A percentile compares a stretch with the other conserved stretches of the same genome.
These are phyloP conservation scores for Camponotus floridanus DNA, from an alignment of 1,140 invertebrate genomes.

Conservation along the genomic window DNA sequence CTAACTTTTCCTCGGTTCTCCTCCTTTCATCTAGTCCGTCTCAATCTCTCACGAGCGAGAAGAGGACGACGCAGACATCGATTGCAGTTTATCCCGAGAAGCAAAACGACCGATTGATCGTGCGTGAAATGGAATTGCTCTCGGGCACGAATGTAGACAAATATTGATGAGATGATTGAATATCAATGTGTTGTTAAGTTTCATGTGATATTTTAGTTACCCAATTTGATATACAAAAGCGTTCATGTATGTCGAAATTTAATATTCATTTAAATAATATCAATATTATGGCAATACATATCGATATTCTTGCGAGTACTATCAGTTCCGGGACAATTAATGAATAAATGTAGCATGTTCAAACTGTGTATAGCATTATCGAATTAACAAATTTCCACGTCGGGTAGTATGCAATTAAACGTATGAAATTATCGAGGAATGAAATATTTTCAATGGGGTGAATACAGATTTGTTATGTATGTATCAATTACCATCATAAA, in stretches of 20 bases:
- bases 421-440: not conserved
- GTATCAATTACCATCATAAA: not conserved
- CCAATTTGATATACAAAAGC: slow-evolving; percentile 31
- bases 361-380: not conserved
- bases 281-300: slow-evolving; percentile 17
- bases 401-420: not conserved
- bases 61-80: not conserved
- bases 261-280: slow-evolving; percentile 21
- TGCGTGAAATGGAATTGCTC: slow-evolving; percentile 3
- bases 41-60: not conserved
- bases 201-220: not conserved
- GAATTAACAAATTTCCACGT: slow-evolving; percentile 11
- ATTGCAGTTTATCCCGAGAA: not conserved
- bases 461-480: too few species aligned
- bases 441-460: not conserved
- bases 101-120: slow-evolving; percentile 6
- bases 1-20: not conserved
- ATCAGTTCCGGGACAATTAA: slow-evolving; percentile 13
- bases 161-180: slow-evolving; percentile 14
- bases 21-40: not conserved
- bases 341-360: not conserved
- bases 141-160: not conserved
- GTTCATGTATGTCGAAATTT: slow-evolving; percentile 9
- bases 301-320: not conserved
- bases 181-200: slow-evolving; percentile 15